phyloP scores from a whole-genome alignment of 2,113 vertebrate species.

The Diphyllodes magnificus region DNA sequence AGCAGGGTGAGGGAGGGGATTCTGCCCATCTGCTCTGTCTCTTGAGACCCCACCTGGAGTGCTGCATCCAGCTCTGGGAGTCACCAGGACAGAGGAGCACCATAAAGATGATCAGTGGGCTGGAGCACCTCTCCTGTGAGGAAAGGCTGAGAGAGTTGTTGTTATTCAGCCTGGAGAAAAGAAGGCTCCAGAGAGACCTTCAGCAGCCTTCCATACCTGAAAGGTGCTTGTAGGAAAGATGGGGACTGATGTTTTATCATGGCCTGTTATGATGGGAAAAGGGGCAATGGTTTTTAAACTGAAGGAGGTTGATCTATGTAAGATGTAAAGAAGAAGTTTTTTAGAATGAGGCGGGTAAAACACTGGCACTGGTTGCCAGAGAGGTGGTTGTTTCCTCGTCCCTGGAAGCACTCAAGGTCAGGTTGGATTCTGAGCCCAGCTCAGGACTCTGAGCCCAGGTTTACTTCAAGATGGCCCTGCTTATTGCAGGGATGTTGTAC shows the following conservation, averaged over 20 bases:
- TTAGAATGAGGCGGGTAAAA: neutral
- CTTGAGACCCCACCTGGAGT: neutral
- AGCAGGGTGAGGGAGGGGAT: neutral
- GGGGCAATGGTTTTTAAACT: neutral
- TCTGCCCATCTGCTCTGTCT: neutral
- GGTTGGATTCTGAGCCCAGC: neutral
- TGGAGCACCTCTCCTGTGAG: neutral
- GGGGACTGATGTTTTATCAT: neutral
- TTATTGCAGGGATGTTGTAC: neutral
- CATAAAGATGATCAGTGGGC: neutral
- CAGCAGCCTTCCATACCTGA: neutral
- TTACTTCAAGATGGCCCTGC: neutral
- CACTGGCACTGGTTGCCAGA: neutral
- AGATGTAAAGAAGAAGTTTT: neutral
- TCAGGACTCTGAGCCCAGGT: neutral
- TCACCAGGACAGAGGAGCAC: neutral
- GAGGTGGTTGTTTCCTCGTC: neutral
- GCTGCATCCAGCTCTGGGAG: neutral
- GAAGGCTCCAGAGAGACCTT: neutral
- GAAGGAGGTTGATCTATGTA: accelerated
- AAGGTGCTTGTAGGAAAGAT: neutral
- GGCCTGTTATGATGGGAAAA: neutral
- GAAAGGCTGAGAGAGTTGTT: neutral
- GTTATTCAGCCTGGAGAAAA: neutral
- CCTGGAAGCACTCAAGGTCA: neutral